Evolutionary conservation across 2,113 vertebrate species (phyloP).

Genomic region (Anarhynchus alexandrinus): DNA sequence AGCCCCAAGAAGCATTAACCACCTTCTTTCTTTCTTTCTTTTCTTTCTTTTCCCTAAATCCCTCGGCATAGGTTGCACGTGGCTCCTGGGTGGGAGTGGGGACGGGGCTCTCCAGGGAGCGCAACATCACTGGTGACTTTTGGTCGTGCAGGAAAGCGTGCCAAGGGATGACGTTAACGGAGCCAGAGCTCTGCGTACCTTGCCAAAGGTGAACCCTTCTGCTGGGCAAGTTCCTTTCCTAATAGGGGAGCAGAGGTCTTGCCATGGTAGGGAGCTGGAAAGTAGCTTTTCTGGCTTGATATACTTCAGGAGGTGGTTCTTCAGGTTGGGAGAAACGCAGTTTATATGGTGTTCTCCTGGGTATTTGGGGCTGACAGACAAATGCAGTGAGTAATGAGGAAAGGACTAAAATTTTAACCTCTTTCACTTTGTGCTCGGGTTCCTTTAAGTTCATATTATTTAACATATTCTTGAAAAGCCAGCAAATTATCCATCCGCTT

Average conservation of each 20-base stretch:
- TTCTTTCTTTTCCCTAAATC: neutral
- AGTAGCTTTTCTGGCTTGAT: neutral
- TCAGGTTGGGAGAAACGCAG: neutral
- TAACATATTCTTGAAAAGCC: neutral
- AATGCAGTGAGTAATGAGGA: neutral
- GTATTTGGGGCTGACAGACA: neutral
- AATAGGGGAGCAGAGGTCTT: neutral
- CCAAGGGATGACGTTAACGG: neutral
- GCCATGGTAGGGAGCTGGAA: accelerated
- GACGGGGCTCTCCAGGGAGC: neutral
- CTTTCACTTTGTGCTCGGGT: neutral
- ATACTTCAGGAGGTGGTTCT: neutral
- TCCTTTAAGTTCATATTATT: neutral
- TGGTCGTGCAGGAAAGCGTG: neutral
- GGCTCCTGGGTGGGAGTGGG: neutral
- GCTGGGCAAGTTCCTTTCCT: neutral
- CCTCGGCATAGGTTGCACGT: neutral
- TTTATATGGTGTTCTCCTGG: neutral
- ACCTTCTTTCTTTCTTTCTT: neutral
- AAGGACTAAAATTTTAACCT: neutral
- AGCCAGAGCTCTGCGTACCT: neutral
- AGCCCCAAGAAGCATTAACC: neutral
- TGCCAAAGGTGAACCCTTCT: neutral
- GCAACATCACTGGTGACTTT: neutral
- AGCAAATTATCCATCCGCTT: neutral